A percentile compares a stretch with the other conserved stretches of the same genome.
Conservation (phyloP, 2,113 vertebrate genomes). For the Campylorhamphus procurvoides region DNA sequence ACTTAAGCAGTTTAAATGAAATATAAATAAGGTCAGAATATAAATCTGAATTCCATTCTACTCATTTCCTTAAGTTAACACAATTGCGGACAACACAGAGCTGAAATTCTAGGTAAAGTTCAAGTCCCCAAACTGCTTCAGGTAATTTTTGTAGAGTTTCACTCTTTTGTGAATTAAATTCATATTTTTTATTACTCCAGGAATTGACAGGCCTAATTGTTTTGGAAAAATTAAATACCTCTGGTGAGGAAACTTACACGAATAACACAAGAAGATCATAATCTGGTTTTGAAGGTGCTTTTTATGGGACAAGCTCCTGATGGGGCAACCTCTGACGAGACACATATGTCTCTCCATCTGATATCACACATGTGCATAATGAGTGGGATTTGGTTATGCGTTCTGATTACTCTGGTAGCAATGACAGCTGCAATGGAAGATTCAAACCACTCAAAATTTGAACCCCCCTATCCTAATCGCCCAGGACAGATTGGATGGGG, state of each 20-base stretch:
- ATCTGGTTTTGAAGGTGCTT: neutral
- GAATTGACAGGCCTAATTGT: neutral
- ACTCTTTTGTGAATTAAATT: neutral
- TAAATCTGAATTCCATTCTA: neutral
- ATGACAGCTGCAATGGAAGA: neutral
- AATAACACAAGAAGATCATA: neutral
- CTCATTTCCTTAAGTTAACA: neutral
- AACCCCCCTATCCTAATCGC: fast-evolving
- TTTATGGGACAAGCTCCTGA: neutral
- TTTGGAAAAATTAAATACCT: neutral
- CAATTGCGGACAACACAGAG: neutral
- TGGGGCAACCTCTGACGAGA: neutral
- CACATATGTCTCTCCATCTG: neutral
- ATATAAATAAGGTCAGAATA: neutral
- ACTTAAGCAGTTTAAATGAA: neutral
- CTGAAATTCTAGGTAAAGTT: neutral
- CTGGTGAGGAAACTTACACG: neutral
- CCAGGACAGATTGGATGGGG: no score
- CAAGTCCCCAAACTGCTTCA: neutral
- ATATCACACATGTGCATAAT: neutral
- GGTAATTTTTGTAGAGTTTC: neutral
- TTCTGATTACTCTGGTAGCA: neutral
- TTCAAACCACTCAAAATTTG: neutral
- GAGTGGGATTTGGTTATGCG: neutral
- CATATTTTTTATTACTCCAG: neutral